Evolutionary conservation across 2,888 invertebrate genomes (phyloP).

Genomic region (Rambutsinella grinnellia): DNA sequence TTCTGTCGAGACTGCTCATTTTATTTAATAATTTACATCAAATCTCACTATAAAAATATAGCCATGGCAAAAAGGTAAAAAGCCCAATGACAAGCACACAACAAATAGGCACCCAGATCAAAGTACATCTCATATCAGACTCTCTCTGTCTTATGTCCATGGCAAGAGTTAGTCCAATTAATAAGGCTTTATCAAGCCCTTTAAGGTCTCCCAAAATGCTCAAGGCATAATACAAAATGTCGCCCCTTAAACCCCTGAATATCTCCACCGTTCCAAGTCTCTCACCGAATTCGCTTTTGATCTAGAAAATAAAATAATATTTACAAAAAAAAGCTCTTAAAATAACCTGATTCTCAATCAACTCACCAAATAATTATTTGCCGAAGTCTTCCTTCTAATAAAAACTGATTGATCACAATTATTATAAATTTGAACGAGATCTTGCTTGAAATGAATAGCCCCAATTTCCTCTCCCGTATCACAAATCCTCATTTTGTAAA

Average conservation of each 20-base stretch:
- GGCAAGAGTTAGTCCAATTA: slow-evolving; percentile 49
- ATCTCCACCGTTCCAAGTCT: slow-evolving; percentile 38
- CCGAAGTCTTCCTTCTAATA: slow-evolving; percentile 39
- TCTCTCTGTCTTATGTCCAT: slow-evolving; percentile 56
- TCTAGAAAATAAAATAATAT: slow-evolving; percentile 17
- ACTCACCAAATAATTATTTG: slow-evolving; percentile 40
- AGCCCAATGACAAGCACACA: slow-evolving; percentile 37
- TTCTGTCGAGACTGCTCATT: too few species aligned
- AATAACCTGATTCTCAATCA: background rate
- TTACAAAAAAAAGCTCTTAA: background rate
- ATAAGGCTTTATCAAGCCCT: slow-evolving; percentile 43
- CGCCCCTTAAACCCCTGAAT: slow-evolving; percentile 51
- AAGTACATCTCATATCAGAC: slow-evolving; percentile 49
- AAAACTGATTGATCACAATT: slow-evolving; percentile 38
- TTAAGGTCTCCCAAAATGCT: slow-evolving; percentile 46
- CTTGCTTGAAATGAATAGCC: slow-evolving; percentile 32
- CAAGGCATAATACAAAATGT: slow-evolving; percentile 49
- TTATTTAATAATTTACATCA: background rate
- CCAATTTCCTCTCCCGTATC: slow-evolving; percentile 16
- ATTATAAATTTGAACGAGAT: slow-evolving; percentile 38
- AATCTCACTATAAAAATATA: slow-evolving; percentile 15
- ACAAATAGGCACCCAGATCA: slow-evolving; percentile 48
- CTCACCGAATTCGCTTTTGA: slow-evolving; percentile 40
- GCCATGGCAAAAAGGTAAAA: slow-evolving; percentile 48
- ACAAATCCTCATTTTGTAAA: slow-evolving; percentile 35